These are phyloP conservation scores for Esox lucius DNA, from an alignment of 2,797 vertebrate genomes.

Conservation along the genomic window DNA sequence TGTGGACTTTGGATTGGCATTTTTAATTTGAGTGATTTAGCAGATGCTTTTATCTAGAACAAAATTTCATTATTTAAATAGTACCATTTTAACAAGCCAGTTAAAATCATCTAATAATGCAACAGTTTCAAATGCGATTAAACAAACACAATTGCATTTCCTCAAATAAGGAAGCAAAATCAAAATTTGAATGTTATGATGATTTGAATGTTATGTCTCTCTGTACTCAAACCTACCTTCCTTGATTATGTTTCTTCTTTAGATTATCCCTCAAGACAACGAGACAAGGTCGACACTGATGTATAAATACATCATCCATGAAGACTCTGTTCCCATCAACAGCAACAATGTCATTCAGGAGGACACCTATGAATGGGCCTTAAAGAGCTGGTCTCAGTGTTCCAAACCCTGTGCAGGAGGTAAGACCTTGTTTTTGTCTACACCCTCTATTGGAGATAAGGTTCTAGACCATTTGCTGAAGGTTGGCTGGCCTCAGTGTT, in stretches of 20 bases:
- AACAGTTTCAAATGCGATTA: slow-evolving; percentile 10
- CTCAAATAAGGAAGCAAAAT: not conserved
- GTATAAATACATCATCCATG: slow-evolving; percentile 95
- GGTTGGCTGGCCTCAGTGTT: too few relatives aligned
- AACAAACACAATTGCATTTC: slow-evolving; percentile 15
- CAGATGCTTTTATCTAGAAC: too few relatives aligned
- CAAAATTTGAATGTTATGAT: not conserved
- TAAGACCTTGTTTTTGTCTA: slow-evolving; percentile 50
- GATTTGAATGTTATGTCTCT: not conserved
- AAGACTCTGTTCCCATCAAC: slow-evolving; percentile 92
- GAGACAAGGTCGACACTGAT: slow-evolving; percentile 89
- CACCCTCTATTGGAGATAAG: not conserved
- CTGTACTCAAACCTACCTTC: not conserved
- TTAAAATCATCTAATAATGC: not conserved
- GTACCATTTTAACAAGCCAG: too few relatives aligned
- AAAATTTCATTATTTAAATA: too few relatives aligned
- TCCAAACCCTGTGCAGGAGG: slow-evolving; percentile 93
- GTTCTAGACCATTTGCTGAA: not conserved
- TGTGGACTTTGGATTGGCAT: too few relatives aligned
- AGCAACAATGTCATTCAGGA: slow-evolving; percentile 97
- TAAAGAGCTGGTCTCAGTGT: slow-evolving; percentile 96
- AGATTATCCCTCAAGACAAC: slow-evolving; percentile 95
- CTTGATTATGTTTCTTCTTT: not conserved
- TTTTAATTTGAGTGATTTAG: too few relatives aligned
- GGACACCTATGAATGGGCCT: slow-evolving; percentile 91